These are phyloP conservation scores for Heliothis subflexa DNA, from an alignment of 1,140 invertebrate species.

Conservation along the genomic window DNA sequence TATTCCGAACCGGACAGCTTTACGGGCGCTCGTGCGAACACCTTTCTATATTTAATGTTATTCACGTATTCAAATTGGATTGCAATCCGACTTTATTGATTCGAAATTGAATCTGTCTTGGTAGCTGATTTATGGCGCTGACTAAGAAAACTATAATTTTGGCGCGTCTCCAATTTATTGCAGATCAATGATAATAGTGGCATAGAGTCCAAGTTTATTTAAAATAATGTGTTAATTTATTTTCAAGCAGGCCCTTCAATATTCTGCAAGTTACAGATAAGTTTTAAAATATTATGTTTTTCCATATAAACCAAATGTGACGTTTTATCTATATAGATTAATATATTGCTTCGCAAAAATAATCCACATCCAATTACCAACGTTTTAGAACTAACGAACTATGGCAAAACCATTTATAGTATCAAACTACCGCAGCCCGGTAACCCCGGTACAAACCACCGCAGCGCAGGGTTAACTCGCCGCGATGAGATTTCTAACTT, in stretches of 20 bases:
- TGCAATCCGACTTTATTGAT: constrained; percentile 39
- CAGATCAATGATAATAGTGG: background rate
- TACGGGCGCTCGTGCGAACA: constrained; percentile 34
- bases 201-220: no score
- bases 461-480: background rate
- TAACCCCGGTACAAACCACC: background rate
- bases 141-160: constrained; percentile 15
- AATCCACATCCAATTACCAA: no score
- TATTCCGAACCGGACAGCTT: constrained; percentile 37
- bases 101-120: constrained; percentile 39
- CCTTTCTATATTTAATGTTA: constrained; percentile 40
- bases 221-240: no score
- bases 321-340: no score
- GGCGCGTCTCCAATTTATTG: background rate
- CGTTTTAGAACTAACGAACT: no score
- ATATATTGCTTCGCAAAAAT: no score
- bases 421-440: background rate
- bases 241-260: no score
- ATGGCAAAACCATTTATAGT: no score
- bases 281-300: no score
- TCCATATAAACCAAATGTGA: no score
- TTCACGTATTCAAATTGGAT: constrained; percentile 31
- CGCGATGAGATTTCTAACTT: constrained; percentile 10
- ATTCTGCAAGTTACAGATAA: no score
- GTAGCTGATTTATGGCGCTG: background rate